Conservation (phyloP, 2,797 vertebrate genomes). For the Bryconaethiops microstoma region DNA sequence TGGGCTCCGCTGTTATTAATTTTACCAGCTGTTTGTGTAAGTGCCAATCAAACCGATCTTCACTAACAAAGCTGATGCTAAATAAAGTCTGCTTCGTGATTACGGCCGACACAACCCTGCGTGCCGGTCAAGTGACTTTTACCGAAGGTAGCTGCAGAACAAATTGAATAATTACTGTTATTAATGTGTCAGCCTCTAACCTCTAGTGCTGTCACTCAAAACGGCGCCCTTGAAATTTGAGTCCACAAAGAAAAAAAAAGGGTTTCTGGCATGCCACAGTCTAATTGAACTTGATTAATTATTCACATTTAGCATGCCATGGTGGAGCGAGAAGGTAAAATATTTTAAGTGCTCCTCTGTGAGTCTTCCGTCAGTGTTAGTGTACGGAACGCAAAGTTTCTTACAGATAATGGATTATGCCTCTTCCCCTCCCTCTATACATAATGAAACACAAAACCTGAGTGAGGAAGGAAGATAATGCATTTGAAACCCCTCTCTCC, state of each 20-base stretch:
- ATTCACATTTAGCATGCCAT: conserved; percentile 31
- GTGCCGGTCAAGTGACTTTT: conserved; percentile 42
- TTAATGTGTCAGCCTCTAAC: conserved; percentile 46
- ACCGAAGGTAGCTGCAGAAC: not conserved
- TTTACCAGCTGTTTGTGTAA: conserved; percentile 18
- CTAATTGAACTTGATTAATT: conserved; percentile 23
- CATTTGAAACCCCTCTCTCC: not conserved
- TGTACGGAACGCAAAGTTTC: not conserved
- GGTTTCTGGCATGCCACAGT: not conserved
- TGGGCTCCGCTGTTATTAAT: conserved; percentile 16
- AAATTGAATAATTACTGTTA: conserved; percentile 51
- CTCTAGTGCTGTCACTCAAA: conserved; percentile 37
- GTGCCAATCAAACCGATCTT: not conserved
- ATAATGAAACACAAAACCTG: too few species aligned
- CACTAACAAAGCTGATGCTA: not conserved
- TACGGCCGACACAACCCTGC: conserved; percentile 24
- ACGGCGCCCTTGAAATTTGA: conserved; percentile 9
- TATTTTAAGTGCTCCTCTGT: conserved; percentile 17
- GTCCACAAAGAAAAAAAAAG: conserved; percentile 1
- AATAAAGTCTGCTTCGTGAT: conserved; percentile 36
- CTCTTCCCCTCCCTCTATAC: not conserved
- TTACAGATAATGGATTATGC: not conserved
- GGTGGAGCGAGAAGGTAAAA: conserved; percentile 6
- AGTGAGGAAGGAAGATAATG: not conserved
- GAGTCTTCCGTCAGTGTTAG: conserved; percentile 10